phyloP scores from a whole-genome alignment of 2,888 invertebrate species.

The Epistrophe eligans region DNA sequence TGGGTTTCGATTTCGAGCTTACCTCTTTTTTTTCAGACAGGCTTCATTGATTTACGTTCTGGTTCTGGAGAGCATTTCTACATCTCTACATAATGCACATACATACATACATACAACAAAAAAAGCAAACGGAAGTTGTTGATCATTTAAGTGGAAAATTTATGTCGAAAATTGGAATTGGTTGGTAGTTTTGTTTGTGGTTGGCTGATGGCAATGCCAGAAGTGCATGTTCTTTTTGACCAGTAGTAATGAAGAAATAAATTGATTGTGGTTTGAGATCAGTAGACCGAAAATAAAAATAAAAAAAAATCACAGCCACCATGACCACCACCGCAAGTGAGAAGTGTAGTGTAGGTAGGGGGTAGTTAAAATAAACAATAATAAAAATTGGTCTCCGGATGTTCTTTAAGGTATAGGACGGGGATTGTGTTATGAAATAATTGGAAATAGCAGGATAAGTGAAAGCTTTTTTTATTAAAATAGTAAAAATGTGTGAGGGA shows the following conservation, averaged over 20 bases:
- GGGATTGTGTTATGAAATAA: background rate
- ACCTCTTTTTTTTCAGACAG: constrained; percentile 36
- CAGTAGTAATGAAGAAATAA: constrained; percentile 43
- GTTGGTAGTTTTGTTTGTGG: constrained; percentile 32
- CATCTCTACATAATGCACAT: background rate
- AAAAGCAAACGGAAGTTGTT: constrained; percentile 63
- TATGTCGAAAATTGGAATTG: constrained; percentile 56
- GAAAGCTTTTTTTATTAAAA: background rate
- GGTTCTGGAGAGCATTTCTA: constrained; percentile 22
- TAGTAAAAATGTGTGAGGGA: background rate
- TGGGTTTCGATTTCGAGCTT: constrained; percentile 29
- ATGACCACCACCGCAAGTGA: background rate
- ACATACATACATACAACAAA: too few relatives aligned
- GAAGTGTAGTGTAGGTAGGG: background rate
- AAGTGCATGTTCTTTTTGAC: background rate
- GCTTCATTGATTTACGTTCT: constrained; percentile 53
- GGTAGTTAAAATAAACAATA: constrained; percentile 1
- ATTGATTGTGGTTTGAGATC: constrained; percentile 45
- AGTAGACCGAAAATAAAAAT: constrained; percentile 30
- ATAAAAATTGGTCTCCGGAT: constrained; percentile 7
- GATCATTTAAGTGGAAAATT: constrained; percentile 64
- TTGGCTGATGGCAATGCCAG: background rate
- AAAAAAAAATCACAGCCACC: constrained; percentile 2
- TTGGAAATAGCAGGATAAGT: constrained; percentile 9
- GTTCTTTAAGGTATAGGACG: background rate